Evolutionary conservation across 2,797 vertebrate species (phyloP).

Genomic region (Silurus lanzhouensis): DNA sequence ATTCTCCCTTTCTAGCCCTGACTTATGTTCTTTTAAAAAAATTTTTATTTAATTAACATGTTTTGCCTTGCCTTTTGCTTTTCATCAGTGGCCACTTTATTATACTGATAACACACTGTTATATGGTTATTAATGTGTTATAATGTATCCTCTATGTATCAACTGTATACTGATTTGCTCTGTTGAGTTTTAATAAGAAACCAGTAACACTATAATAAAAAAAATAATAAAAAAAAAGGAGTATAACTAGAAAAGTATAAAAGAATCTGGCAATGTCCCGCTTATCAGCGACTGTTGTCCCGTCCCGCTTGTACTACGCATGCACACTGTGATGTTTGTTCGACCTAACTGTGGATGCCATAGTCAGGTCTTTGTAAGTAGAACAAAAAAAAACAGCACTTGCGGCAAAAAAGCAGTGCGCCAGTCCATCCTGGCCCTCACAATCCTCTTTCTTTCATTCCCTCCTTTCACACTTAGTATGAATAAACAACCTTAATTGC

Average conservation of each 20-base stretch:
- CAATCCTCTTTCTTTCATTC: slow-evolving; percentile 69
- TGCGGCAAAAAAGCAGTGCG: slow-evolving; percentile 74
- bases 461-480: slow-evolving; percentile 78
- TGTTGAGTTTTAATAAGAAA: no score
- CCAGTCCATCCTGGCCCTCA: slow-evolving; percentile 65
- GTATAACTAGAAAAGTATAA: not conserved
- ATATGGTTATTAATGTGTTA: no score
- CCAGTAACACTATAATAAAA: no score
- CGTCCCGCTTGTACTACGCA: slow-evolving; percentile 39
- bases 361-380: slow-evolving; percentile 67
- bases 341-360: slow-evolving; percentile 65
- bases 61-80: no score
- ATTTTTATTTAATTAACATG: no score
- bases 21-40: no score
- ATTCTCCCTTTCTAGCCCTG: no score
- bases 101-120: no score
- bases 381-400: slow-evolving; percentile 70
- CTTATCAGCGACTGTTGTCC: slow-evolving; percentile 76
- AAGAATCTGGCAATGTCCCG: slow-evolving; percentile 47
- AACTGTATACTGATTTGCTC: no score
- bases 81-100: no score
- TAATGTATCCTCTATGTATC: no score
- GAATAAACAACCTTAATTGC: slow-evolving; percentile 82
- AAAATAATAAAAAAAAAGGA: no score
- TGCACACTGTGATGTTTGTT: not conserved